phyloP scores from a whole-genome alignment of 2,797 vertebrate genomes.

The Uromys caudimaculatus region DNA sequence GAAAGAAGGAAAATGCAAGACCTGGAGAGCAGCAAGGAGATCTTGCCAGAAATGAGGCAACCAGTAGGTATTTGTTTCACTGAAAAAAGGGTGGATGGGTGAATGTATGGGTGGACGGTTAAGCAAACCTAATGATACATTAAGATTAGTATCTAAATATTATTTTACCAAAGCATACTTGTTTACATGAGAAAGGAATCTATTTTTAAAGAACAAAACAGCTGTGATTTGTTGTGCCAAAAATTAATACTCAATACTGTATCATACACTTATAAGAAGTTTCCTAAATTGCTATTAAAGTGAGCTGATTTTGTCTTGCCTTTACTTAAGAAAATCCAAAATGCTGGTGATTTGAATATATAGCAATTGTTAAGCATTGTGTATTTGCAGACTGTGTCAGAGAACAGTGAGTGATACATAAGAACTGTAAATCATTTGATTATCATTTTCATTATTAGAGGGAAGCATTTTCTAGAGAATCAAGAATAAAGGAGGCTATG shows the following conservation, averaged over 20 bases:
- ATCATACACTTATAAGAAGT: neutral
- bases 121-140: neutral
- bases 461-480: neutral
- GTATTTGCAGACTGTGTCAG: neutral
- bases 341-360: neutral
- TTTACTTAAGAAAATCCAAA: slow-evolving; percentile 21
- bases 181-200: slow-evolving; percentile 9
- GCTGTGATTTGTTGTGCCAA: neutral
- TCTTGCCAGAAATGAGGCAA: neutral
- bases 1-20: slow-evolving; percentile 7
- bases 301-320: neutral
- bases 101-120: neutral
- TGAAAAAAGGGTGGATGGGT: neutral
- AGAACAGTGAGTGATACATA: neutral
- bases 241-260: neutral
- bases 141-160: neutral
- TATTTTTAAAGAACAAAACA: slow-evolving; percentile 25
- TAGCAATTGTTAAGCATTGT: neutral
- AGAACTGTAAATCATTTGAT: neutral
- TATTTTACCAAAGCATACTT: neutral
- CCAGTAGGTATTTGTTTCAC: slow-evolving; percentile 47
- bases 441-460: neutral
- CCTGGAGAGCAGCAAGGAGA: neutral
- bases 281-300: neutral
- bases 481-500: neutral